These are phyloP conservation scores for Scolopax bukidnonensis DNA, from an alignment of 2,797 vertebrate species.

Conservation along the genomic window DNA sequence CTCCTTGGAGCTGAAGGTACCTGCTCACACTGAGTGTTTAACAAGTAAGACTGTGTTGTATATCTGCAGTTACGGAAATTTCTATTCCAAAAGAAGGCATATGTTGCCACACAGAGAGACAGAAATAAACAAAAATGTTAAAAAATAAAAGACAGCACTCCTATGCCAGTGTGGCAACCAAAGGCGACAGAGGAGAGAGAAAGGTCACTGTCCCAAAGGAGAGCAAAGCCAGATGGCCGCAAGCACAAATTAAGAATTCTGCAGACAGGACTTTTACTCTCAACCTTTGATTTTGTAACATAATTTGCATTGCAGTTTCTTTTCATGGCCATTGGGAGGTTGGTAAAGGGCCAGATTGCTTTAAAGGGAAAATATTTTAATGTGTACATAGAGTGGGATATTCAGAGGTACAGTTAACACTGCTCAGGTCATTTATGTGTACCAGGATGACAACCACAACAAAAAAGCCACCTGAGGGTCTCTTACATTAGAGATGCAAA, in stretches of 20 bases:
- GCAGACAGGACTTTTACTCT: background rate
- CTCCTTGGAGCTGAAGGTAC: background rate
- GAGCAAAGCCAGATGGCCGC: background rate
- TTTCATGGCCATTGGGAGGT: background rate
- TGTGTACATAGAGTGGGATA: background rate
- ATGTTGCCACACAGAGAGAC: background rate
- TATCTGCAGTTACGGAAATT: background rate
- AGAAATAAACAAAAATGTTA: background rate
- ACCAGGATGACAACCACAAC: background rate
- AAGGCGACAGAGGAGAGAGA: background rate
- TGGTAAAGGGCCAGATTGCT: background rate
- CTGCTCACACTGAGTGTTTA: background rate
- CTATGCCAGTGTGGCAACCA: background rate
- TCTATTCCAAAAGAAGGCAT: background rate
- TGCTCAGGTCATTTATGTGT: background rate
- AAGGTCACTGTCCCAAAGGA: background rate
- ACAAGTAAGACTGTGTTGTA: background rate
- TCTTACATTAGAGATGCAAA: background rate
- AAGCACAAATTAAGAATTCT: background rate
- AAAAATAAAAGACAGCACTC: background rate
- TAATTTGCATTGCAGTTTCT: slow-evolving; percentile 1
- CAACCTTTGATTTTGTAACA: background rate
- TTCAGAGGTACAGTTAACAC: background rate
- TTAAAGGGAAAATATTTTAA: background rate
- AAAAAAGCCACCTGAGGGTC: background rate